Evolutionary conservation across 2,797 vertebrate species (phyloP).

Genomic region (Hyperoplus lanceolatus): DNA sequence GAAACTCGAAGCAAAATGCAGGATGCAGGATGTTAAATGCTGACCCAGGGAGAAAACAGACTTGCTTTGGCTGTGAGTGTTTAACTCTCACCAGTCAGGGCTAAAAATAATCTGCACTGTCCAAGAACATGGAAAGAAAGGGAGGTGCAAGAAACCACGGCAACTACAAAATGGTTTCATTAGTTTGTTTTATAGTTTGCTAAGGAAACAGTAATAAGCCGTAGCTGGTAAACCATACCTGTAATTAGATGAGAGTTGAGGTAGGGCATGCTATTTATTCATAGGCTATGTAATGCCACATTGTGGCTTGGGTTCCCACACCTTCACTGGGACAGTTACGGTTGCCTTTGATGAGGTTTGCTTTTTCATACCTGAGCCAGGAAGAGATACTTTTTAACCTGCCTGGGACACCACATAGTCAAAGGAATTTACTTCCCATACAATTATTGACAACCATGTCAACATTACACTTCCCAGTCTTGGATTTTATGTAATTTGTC

Average conservation of each 20-base stretch:
- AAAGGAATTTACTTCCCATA: slow-evolving; percentile 26
- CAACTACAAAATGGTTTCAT: slow-evolving; percentile 79
- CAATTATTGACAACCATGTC: neutral
- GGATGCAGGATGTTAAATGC: slow-evolving; percentile 70
- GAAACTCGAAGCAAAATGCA: slow-evolving; percentile 56
- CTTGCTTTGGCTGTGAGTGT: slow-evolving; percentile 71
- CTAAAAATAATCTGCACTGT: slow-evolving; percentile 78
- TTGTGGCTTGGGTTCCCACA: slow-evolving; percentile 73
- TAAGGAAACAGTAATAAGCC: slow-evolving; percentile 79
- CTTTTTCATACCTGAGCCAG: slow-evolving; percentile 40
- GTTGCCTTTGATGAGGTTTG: slow-evolving; percentile 50
- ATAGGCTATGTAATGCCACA: slow-evolving; percentile 67
- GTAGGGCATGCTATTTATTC: slow-evolving; percentile 77
- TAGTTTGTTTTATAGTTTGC: slow-evolving; percentile 84
- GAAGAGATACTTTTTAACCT: slow-evolving; percentile 53
- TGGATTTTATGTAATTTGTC: slow-evolving; percentile 12
- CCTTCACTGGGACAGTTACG: slow-evolving; percentile 59
- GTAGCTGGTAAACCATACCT: slow-evolving; percentile 81
- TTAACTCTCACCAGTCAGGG: slow-evolving; percentile 65
- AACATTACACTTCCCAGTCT: slow-evolving; percentile 22
- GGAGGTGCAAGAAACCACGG: slow-evolving; percentile 69
- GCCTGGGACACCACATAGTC: slow-evolving; percentile 10
- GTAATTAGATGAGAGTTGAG: slow-evolving; percentile 78
- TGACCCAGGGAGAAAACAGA: slow-evolving; percentile 74
- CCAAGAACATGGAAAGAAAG: slow-evolving; percentile 78